These are phyloP conservation scores for Casuarius casuarius DNA, from an alignment of 2,113 vertebrate species.

Conservation along the genomic window DNA sequence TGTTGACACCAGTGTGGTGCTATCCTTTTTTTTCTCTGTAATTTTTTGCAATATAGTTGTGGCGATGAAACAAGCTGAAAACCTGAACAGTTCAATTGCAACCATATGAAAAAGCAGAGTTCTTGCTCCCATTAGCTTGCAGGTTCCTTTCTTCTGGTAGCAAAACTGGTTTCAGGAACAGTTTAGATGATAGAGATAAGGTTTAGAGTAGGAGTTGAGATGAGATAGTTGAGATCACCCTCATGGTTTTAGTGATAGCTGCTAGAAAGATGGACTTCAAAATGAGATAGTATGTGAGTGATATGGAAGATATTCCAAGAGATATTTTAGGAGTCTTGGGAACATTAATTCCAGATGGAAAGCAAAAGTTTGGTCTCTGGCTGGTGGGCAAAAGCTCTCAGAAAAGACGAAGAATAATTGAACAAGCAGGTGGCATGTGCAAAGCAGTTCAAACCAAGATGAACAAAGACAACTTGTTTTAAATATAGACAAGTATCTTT, in stretches of 20 bases:
- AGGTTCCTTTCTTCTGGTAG: neutral
- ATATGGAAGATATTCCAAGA: neutral
- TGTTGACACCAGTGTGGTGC: neutral
- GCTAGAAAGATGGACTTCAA: neutral
- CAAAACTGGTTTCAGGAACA: neutral
- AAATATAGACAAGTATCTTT: neutral
- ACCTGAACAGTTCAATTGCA: neutral
- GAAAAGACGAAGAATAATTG: neutral
- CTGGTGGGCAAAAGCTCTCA: neutral
- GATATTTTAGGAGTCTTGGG: neutral
- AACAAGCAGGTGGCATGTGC: slow-evolving; percentile 16
- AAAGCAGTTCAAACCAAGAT: neutral
- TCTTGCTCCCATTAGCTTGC: too few relatives aligned
- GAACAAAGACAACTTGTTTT: slow-evolving; percentile 10
- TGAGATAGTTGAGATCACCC: neutral
- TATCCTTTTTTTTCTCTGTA: neutral
- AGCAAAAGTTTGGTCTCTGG: neutral
- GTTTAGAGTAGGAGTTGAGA: neutral
- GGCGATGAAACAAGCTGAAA: neutral
- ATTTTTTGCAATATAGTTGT: neutral
- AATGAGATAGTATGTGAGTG: neutral
- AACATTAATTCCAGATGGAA: neutral
- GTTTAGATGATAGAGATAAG: neutral
- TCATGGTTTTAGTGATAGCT: neutral
- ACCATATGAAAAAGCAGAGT: neutral